Base-by-base conservation (phyloP, 2,888 invertebrate genomes). In the Malacosoma neustria region DNA sequence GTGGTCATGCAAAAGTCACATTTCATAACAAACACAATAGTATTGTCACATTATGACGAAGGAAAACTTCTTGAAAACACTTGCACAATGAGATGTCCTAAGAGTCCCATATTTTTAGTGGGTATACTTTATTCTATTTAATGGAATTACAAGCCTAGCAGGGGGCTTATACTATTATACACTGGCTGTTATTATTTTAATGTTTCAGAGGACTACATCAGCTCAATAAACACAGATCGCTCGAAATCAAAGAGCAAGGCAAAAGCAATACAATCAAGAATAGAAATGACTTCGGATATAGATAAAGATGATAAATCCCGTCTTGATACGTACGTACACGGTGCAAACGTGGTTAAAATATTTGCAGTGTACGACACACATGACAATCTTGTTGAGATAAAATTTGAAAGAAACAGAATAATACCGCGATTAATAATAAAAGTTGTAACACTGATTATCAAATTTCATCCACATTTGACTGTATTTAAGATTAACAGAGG, bases 351-450 rank as follows among this genome's bases (percentile, higher is more conserved):
- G 3, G 33, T 61, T 6, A 52, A 42, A 3, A 46, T 75, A 2
- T 13, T 36, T n/a, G 51, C 64, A 0, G 36, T 57, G 1, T 66
- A 61, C 38, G 67, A 72, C n/a, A 32, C 2, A 4, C 7, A 7
- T 0, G 56, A 61, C 0, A 50, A 65, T 3, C 38, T 79, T 4
- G 47, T 62, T 0, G 54, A 67, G 11, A 35, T 79, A 0, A 60
- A 57, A 34, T 63, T 77, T 11, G 40, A 54, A 0, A 63, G 57
- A 3, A 70, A 68, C 42, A 38, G 7, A 11, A 1, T 1, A 0
- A 46, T 77, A 38, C 73, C 75, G 2, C 45, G 61, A 3, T 7
- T 32, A 5, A 2, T 77, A 1, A 35, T 75, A 0, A 60, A 68
- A 51, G 34, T 72, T 11, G 43, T 79, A 0, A 54, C 49, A 0